These are phyloP conservation scores for Tiliacea citrago DNA, from an alignment of 2,888 invertebrate species.

Conservation along the genomic window DNA sequence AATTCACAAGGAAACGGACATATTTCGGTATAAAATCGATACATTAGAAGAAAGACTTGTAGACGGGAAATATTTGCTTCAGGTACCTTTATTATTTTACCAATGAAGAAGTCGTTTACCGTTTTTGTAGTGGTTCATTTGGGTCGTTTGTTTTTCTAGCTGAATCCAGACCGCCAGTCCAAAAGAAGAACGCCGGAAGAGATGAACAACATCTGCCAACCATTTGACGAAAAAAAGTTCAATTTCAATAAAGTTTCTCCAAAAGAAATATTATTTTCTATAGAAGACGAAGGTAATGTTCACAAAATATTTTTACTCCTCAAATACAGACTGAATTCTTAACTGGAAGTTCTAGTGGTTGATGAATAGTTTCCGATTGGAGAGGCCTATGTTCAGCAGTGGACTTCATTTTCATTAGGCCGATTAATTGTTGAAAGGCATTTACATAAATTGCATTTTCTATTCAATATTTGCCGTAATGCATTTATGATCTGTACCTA, in stretches of 20 bases:
- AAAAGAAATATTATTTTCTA: slow-evolving; percentile 90
- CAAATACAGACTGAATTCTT: not conserved
- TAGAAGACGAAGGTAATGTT: slow-evolving; percentile 77
- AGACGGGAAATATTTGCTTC: slow-evolving; percentile 77
- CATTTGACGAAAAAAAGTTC: slow-evolving; percentile 93
- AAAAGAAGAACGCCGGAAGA: slow-evolving; percentile 93
- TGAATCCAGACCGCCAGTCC: slow-evolving; percentile 93
- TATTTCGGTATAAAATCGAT: slow-evolving; percentile 83
- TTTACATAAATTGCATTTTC: not conserved
- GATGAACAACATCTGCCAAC: slow-evolving; percentile 92
- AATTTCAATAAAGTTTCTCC: slow-evolving; percentile 95
- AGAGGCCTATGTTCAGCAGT: not conserved
- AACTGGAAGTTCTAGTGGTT: not conserved
- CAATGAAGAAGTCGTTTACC: not conserved
- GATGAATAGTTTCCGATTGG: not conserved
- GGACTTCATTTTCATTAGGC: not conserved
- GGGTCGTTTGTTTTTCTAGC: slow-evolving; percentile 86
- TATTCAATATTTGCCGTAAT: not conserved
- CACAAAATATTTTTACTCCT: too few species aligned
- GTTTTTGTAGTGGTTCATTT: not conserved
- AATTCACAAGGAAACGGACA: slow-evolving; percentile 71
- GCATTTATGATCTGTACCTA: not conserved
- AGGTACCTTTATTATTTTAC: slow-evolving; percentile 68
- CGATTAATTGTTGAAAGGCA: not conserved
- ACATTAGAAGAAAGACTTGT: slow-evolving; percentile 75